These are phyloP conservation scores for Nymphalis urticae DNA, from an alignment of 2,888 invertebrate genomes.

Conservation along the genomic window DNA sequence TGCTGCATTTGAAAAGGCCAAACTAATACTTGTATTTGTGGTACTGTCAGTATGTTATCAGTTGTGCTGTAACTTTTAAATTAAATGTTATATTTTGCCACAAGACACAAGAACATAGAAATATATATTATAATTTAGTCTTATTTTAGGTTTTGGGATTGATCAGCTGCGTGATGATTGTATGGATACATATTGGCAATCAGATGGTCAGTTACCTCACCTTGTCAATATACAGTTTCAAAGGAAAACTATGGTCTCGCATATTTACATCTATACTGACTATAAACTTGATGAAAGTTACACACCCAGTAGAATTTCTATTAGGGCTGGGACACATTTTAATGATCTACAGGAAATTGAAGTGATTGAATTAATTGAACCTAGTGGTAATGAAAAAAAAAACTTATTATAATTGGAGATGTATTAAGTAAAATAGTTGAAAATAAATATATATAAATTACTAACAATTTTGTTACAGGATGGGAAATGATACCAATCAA, in stretches of 20 bases:
- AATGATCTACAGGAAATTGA: constrained; percentile 98
- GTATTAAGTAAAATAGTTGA: constrained; percentile 1
- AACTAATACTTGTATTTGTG: too few relatives aligned
- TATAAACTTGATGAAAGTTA: constrained; percentile 99
- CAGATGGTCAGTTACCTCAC: constrained; percentile 99
- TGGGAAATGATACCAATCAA: constrained; percentile 97
- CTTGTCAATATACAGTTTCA: constrained; percentile 98
- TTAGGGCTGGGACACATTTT: constrained; percentile 96
- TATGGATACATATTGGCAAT: constrained; percentile 99
- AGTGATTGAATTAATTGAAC: constrained; percentile 95
- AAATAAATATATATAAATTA: neutral
- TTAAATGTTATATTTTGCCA: too few relatives aligned
- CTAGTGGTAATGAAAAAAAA: constrained; percentile 82
- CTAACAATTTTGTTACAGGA: constrained; percentile 76
- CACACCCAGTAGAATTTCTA: constrained; percentile 96
- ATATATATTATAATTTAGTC: neutral
- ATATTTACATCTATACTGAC: constrained; percentile 98
- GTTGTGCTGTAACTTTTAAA: too few relatives aligned
- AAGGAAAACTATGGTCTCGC: constrained; percentile 95
- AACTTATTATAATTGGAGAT: constrained; percentile 32
- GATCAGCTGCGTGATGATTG: constrained; percentile 97
- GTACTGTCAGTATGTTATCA: too few relatives aligned
- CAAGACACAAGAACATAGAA: too few relatives aligned
- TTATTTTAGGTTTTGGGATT: constrained; percentile 93
- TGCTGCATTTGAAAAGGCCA: too few relatives aligned